Evolutionary conservation across 2,113 vertebrate genomes (phyloP), one percentile per base, ranked within the genome.

Genomic region (Fulmarus glacialis): DNA sequence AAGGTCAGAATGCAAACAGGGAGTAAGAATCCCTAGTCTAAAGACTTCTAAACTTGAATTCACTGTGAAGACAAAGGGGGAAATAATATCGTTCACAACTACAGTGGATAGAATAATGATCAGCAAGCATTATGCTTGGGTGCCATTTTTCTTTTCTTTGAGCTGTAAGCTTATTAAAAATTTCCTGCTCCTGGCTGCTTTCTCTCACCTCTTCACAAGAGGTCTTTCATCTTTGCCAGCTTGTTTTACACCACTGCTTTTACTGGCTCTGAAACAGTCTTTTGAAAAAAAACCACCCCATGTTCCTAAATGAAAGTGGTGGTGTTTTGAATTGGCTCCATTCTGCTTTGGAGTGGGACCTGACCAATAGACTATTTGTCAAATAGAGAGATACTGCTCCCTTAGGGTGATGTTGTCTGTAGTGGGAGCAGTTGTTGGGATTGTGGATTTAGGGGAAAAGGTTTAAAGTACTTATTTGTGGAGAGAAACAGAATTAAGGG

Each of bases 71-170:
- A 52, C 11, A 59, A 83, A 64, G 29, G 36, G 21, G 8, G 34
- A 83, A 80, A 52, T 20, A 0, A 43, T 60, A 38, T 19, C 0
- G 0, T 59, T 67, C 45, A 26, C 12, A 20, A 73, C 14, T 48
- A 27, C 9, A 58, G 42, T 26, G 15, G 52, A 45, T 38, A 87
- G 50, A 58, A 60, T 32, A 64, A 80, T 42, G 26, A 43, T 42
- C 48, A 80, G 29, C 10, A 89, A 80, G 60, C 21, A 6, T 40
- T 43, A 19, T 56, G 18, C 62, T 91, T 72, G 24, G 15, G 53
- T 72, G 26, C 17, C 10, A 8, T 68, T 83, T 86, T 73, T 45
- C 16, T 87, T 87, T 27, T 56, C 34, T 79, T 89, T 89, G 42
- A 80, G 22, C 23, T 53, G 17, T 48, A 75, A 86, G 24, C 32